Evolutionary conservation across 2,888 invertebrate genomes (phyloP).

Genomic region (Chymomyza amoena): DNA sequence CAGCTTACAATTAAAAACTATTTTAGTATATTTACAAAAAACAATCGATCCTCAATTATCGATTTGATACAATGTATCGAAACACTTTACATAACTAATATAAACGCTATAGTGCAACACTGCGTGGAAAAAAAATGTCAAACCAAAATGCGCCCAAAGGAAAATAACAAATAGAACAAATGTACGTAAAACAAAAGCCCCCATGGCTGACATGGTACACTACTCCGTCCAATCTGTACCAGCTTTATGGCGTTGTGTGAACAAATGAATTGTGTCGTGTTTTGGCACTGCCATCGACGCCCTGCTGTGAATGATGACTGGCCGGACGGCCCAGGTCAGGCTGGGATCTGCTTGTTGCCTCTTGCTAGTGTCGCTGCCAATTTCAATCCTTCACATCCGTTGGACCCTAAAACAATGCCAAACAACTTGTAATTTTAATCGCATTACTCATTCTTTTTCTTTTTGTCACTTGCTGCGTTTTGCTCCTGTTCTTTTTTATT

Average conservation of each 20-base stretch:
- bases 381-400: constrained; percentile 36
- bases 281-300: constrained; percentile 29
- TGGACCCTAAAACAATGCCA: neutral
- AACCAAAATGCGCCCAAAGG: neutral
- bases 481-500: neutral
- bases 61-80: neutral
- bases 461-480: neutral
- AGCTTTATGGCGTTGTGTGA: constrained; percentile 48
- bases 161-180: neutral
- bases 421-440: constrained; percentile 51
- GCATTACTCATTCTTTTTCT: constrained; percentile 24
- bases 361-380: neutral
- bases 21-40: no score
- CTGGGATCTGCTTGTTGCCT: no score
- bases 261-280: constrained; percentile 65
- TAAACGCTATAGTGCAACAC: neutral
- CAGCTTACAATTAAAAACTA: no score
- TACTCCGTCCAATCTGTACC: neutral
- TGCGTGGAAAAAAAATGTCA: no score
- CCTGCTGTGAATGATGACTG: constrained; percentile 58
- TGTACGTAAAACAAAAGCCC: neutral
- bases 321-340: neutral
- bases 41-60: no score
- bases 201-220: neutral
- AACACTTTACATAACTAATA: neutral